Evolutionary conservation across 2,888 invertebrate species (phyloP).

Genomic region (Apotomis turbidana): DNA sequence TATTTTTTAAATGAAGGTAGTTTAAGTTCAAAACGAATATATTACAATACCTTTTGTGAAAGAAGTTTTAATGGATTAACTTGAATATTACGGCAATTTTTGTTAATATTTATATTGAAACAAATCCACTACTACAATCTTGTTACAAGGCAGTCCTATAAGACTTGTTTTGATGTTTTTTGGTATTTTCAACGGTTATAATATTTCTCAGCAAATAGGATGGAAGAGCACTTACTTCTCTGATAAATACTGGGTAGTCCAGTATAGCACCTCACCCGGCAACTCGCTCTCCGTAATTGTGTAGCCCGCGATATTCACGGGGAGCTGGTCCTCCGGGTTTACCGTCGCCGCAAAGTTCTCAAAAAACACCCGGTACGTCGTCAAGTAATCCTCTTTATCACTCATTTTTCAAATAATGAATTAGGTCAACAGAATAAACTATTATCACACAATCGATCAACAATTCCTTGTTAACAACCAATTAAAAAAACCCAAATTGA

Average conservation of each 20-base stretch:
- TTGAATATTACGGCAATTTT: no score
- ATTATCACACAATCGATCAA: conserved; percentile 62
- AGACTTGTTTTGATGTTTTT: neutral
- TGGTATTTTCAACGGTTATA: neutral
- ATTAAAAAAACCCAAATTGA: conserved; percentile 16
- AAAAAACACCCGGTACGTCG: conserved; percentile 88
- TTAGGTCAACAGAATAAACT: conserved; percentile 47
- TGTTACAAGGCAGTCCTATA: neutral
- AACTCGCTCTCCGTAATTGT: conserved; percentile 88
- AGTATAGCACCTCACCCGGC: conserved; percentile 89
- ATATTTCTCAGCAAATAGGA: conserved; percentile 46
- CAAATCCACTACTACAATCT: neutral
- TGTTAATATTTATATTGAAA: neutral
- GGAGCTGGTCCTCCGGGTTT: conserved; percentile 88
- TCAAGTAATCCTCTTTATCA: conserved; percentile 88
- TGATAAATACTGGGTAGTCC: conserved; percentile 89
- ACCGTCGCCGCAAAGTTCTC: conserved; percentile 87
- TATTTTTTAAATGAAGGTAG: conserved; percentile 11
- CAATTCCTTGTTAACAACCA: conserved; percentile 47
- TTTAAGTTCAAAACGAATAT: neutral
- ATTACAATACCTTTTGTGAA: neutral
- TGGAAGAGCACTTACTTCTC: conserved; percentile 86
- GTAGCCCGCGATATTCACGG: conserved; percentile 88
- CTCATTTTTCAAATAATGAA: conserved; percentile 63
- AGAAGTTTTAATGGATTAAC: neutral